A percentile compares a stretch with the other conserved stretches of the same genome.
Conservation (phyloP, 2,797 vertebrate genomes). For the Halcyon chelicuti region DNA sequence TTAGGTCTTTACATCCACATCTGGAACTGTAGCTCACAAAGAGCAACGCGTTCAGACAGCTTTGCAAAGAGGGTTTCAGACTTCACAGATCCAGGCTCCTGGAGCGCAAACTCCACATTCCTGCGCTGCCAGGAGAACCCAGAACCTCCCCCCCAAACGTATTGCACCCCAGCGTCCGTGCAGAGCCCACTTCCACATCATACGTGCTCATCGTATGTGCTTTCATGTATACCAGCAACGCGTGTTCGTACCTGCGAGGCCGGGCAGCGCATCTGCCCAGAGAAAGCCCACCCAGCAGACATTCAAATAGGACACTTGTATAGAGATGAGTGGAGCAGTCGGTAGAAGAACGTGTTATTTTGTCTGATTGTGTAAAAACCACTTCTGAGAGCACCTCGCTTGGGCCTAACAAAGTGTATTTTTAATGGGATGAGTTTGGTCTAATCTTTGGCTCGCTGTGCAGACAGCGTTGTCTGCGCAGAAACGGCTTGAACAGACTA, state of each 20-base stretch:
- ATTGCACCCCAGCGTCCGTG: accelerated
- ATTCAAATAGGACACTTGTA: not conserved
- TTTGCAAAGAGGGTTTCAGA: not conserved
- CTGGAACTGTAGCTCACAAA: not conserved
- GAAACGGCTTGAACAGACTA: not conserved
- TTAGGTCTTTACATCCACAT: not conserved
- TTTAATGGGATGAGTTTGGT: constrained; percentile 10
- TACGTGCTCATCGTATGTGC: accelerated
- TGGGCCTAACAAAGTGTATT: not conserved
- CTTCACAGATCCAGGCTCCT: not conserved
- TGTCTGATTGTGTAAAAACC: not conserved
- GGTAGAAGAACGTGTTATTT: not conserved
- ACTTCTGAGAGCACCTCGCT: not conserved
- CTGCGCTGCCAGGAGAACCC: not conserved
- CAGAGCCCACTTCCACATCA: not conserved
- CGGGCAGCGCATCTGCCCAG: not conserved
- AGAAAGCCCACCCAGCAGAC: constrained; percentile 36
- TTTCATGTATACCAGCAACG: accelerated
- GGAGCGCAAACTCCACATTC: not conserved
- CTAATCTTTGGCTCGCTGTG: not conserved
- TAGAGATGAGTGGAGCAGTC: not conserved
- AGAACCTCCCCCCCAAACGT: not conserved
- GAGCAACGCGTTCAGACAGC: not conserved
- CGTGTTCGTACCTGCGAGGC: not conserved
- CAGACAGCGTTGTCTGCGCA: not conserved